A percentile compares a stretch with the other conserved stretches of the same genome.
phyloP scores from a whole-genome alignment of 2,113 vertebrate genomes.

The Tetrax tetrax region DNA sequence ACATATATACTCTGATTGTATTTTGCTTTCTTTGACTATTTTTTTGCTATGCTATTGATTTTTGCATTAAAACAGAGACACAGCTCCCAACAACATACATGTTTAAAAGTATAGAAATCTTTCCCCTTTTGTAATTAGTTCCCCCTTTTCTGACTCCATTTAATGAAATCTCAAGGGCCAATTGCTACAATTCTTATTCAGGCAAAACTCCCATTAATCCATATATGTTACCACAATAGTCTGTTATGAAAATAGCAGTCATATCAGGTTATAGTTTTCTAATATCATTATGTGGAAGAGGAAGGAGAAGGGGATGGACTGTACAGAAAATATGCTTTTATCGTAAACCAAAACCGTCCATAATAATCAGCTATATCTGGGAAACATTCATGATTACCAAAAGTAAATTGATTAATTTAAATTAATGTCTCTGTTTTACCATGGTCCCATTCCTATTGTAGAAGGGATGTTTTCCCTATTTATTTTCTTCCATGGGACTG shows the following conservation, averaged over 20 bases:
- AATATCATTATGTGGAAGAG: neutral
- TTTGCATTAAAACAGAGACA: conserved; percentile 15
- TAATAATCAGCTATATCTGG: neutral
- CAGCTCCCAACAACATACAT: neutral
- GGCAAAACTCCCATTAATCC: neutral
- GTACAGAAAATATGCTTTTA: neutral
- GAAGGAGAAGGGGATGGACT: neutral
- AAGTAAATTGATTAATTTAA: conserved; percentile 15
- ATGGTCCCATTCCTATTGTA: neutral
- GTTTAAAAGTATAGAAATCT: neutral
- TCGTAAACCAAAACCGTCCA: conserved; percentile 12
- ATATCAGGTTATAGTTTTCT: neutral
- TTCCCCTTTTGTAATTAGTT: neutral
- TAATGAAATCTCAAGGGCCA: neutral
- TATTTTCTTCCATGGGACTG: neutral
- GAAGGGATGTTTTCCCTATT: neutral
- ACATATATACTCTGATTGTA: neutral
- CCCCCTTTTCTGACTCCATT: neutral
- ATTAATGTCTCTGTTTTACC: neutral
- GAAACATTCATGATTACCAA: conserved; percentile 2
- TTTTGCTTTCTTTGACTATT: conserved; percentile 34
- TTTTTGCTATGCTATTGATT: conserved; percentile 12
- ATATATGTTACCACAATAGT: conserved; percentile 25
- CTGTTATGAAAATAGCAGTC: conserved; percentile 27
- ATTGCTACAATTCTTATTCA: neutral